Base-by-base conservation (phyloP, 1,140 invertebrate genomes). In the Gerris buenoi region DNA sequence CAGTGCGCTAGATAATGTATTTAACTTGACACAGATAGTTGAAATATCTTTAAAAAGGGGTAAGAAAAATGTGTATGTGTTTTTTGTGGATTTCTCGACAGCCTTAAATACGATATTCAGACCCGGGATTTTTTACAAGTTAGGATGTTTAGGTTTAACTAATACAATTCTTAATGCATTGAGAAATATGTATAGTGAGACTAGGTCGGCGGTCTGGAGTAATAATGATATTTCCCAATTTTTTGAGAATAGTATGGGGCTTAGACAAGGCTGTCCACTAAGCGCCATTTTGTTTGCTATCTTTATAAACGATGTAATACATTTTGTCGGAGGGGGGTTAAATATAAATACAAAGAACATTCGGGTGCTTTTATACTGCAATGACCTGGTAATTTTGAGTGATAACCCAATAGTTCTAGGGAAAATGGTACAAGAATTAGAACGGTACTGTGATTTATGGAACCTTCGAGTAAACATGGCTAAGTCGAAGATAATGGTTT, bases 401-500 rank as follows among this genome's bases (percentile, higher is more conserved):
- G 22, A 22, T 25, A 18, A n/a, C 2, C 46, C 46, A 2, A 18
- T 25, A 23, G 13, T n/a, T 22, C 57, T 59, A n/a, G 22, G 57
- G 18, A 59, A 60, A 26, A 59, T n/a, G 13, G 69, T 63, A 26
- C 27, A 27, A 26, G 61, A n/a, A 66, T 26, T 66, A 27, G 29
- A 65, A 28, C 5, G 66, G 27, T 68, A 33, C 63, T 67, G 26
- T 57, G 61, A 57, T 28, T 67, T 27, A 13, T 71, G 63, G 13
- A 64, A 28, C 27, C 63, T 25, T 5, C 10, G 15, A 18, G 63
- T 64, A n/a, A n/a, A n/a, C n/a, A n/a, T n/a, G n/a, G n/a, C n/a
- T n/a, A n/a, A n/a, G n/a, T n/a, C n/a, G n/a, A n/a, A n/a, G n/a
- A n/a, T n/a, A n/a, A n/a, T n/a, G n/a, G n/a, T n/a, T n/a, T n/a